Evolutionary conservation across 1,140 invertebrate genomes (phyloP).

Genomic region (Diorhabda elongata): DNA sequence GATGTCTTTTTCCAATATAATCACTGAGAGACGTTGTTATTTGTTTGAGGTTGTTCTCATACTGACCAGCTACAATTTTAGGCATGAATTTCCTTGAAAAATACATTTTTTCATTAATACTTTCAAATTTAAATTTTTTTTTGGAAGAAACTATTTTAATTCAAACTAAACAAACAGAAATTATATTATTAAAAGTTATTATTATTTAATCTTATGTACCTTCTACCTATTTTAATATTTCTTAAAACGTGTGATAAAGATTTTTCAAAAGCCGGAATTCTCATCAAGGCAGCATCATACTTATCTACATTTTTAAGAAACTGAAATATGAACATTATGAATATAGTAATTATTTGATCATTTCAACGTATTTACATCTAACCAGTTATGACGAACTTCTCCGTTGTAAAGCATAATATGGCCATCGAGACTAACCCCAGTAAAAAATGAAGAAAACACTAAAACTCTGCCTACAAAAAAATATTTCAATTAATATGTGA

Average conservation of each 20-base stretch:
- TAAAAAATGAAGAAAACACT: conserved; percentile 77
- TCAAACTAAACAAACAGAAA: no score
- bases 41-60: conserved; percentile 75
- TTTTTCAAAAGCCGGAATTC: conserved; percentile 79
- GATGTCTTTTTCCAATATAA: conserved; percentile 64
- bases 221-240: conserved; percentile 77
- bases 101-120: no score
- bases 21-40: conserved; percentile 79
- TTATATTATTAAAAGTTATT: no score
- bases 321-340: conserved; percentile 47
- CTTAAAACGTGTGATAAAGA: conserved; percentile 74
- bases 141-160: no score
- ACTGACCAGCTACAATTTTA: conserved; percentile 75
- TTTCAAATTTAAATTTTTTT: no score
- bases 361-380: conserved; percentile 60
- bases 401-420: conserved; percentile 84
- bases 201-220: conserved; percentile 42
- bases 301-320: conserved; percentile 77
- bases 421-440: conserved; percentile 82
- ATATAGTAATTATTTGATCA: neutral
- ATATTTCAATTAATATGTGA: neutral
- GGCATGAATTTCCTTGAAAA: conserved; percentile 81
- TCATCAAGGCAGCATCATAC: conserved; percentile 66
- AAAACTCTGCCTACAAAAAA: conserved; percentile 61
- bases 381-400: conserved; percentile 86